phyloP scores from a whole-genome alignment of 1,140 invertebrate species.

The Cylas formicarius region DNA sequence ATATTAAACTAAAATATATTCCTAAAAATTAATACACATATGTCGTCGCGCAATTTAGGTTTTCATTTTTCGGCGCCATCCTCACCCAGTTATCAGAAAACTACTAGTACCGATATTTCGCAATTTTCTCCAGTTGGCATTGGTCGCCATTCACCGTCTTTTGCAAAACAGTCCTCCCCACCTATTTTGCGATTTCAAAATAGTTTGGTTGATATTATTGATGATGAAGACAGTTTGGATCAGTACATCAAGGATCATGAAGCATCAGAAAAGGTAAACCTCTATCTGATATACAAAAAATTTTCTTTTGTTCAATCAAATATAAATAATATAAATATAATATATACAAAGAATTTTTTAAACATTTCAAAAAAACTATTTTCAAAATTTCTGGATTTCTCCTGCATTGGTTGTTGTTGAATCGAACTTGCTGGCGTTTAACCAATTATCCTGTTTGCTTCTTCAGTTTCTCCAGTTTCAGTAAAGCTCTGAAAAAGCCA shows the following conservation, averaged over 20 bases:
- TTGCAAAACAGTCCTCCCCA: conserved; percentile 27
- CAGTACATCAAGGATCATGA: conserved; percentile 41
- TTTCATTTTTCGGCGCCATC: conserved; percentile 31
- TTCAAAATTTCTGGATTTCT: too few species aligned
- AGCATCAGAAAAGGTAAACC: conserved; percentile 22
- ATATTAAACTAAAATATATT: conserved; percentile 27
- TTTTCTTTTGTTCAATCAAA: neutral
- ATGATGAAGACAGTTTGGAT: conserved; percentile 42
- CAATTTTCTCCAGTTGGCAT: conserved; percentile 25
- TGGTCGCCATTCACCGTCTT: conserved; percentile 27
- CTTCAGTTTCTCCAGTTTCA: too few species aligned
- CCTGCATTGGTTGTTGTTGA: too few species aligned
- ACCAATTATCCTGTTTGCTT: too few species aligned
- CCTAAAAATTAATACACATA: conserved; percentile 1
- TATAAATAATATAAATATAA: neutral
- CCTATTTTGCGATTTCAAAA: conserved; percentile 32
- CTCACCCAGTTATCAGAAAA: conserved; percentile 28
- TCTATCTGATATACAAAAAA: too few species aligned
- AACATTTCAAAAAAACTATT: too few species aligned
- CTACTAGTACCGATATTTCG: conserved; percentile 9
- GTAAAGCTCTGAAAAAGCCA: too few species aligned
- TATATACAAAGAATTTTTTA: too few species aligned
- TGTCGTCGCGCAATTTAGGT: conserved; percentile 4
- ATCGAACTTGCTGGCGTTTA: too few species aligned
- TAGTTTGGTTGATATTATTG: conserved; percentile 41